Evolutionary conservation across 2,888 invertebrate genomes (phyloP).

Genomic region (Colletes collaris): DNA sequence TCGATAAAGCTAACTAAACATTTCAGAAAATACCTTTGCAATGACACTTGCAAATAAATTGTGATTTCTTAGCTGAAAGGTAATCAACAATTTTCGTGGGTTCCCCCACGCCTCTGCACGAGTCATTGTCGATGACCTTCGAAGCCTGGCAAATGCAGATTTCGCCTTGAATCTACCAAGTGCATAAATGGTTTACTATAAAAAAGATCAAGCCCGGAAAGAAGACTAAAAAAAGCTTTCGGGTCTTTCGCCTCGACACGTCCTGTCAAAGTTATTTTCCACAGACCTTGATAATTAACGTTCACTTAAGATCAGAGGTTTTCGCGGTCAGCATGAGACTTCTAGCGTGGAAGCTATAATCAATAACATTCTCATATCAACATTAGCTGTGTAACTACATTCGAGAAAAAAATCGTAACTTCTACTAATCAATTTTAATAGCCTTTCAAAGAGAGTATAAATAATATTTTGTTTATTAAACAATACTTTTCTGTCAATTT

Average conservation of each 20-base stretch:
- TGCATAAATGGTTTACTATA: too few species aligned
- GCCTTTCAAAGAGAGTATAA: too few species aligned
- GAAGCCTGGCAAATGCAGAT: neutral
- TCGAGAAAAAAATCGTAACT: too few species aligned
- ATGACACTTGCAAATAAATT: too few species aligned
- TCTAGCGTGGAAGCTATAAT: neutral
- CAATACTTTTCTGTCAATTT: too few species aligned
- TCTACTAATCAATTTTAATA: too few species aligned
- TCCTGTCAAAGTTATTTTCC: neutral
- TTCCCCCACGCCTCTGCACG: too few species aligned
- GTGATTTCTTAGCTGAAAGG: too few species aligned
- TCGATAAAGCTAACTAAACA: too few species aligned
- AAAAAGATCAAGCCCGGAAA: neutral
- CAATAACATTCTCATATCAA: neutral
- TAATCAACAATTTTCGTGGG: too few species aligned
- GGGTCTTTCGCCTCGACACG: neutral
- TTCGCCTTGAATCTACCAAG: neutral
- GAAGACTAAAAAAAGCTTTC: slow-evolving; percentile 2
- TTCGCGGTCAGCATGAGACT: slow-evolving; percentile 6
- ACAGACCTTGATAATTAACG: slow-evolving; percentile 1
- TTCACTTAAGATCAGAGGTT: neutral
- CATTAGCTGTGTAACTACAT: neutral
- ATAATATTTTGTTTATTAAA: too few species aligned
- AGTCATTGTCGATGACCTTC: neutral
- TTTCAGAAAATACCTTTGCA: too few species aligned